phyloP scores from a whole-genome alignment of 2,797 vertebrate genomes.

The Malacoraja senta region DNA sequence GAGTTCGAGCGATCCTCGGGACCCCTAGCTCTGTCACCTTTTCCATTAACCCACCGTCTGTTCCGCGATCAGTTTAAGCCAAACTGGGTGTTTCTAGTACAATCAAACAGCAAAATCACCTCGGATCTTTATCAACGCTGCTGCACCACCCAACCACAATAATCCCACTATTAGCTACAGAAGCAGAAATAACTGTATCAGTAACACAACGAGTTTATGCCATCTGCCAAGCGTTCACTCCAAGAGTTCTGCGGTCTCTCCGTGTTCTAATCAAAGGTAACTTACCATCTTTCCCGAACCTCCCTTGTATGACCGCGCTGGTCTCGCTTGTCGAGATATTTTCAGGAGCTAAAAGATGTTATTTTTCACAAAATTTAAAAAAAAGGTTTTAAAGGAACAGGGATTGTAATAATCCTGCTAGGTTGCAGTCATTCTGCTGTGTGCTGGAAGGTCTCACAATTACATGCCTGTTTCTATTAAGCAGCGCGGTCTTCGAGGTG shows the following conservation, averaged over 20 bases:
- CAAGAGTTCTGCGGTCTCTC: constrained; percentile 40
- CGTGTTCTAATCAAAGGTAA: constrained; percentile 21
- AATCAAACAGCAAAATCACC: constrained; percentile 34
- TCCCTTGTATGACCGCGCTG: constrained; percentile 44
- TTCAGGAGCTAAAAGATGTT: constrained; percentile 13
- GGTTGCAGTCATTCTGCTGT: constrained; percentile 64
- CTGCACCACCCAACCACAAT: constrained; percentile 39
- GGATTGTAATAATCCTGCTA: constrained; percentile 60
- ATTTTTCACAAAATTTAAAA: constrained; percentile 9
- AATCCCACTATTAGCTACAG: constrained; percentile 39
- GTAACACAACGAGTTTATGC: constrained; percentile 42
- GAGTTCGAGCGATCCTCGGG: constrained; percentile 40
- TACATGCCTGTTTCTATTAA: constrained; percentile 76
- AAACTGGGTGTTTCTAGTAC: constrained; percentile 36
- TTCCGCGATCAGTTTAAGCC: not conserved
- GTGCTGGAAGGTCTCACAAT: constrained; percentile 69
- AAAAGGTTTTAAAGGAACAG: constrained; percentile 48
- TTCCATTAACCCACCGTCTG: not conserved
- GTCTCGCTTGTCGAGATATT: constrained; percentile 37
- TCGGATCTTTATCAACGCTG: constrained; percentile 36
- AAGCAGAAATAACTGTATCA: constrained; percentile 40
- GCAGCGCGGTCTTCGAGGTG: constrained; percentile 70
- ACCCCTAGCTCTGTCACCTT: constrained; percentile 23
- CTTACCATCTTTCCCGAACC: constrained; percentile 49
- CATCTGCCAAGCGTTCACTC: constrained; percentile 48